Percentiles rank a stretch among this genome's conserved stretches.
phyloP scores from a whole-genome alignment of 2,113 vertebrate genomes.

The Chamaea fasciata region DNA sequence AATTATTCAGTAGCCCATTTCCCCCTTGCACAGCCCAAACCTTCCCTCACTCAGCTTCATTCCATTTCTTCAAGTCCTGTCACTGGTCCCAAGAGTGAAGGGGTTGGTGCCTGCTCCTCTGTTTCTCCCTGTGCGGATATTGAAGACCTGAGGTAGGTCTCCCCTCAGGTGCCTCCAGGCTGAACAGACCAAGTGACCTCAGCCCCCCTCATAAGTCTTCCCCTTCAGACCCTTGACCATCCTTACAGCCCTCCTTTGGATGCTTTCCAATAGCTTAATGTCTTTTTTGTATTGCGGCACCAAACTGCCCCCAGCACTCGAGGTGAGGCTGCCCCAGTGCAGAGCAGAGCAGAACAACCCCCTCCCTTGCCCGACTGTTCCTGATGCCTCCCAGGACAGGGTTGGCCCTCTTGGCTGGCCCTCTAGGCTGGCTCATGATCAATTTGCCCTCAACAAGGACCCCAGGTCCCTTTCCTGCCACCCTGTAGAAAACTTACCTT shows the following conservation, averaged over 20 bases:
- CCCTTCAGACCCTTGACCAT: neutral
- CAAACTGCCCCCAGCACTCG: accelerated
- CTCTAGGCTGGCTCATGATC: neutral
- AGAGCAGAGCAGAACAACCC: neutral
- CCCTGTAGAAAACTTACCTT: neutral
- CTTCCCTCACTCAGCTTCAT: neutral
- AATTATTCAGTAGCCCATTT: too few relatives aligned
- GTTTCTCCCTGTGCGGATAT: accelerated
- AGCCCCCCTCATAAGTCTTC: accelerated
- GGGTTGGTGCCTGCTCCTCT: neutral
- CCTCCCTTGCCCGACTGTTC: accelerated
- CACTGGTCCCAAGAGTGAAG: neutral
- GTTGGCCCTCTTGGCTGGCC: accelerated
- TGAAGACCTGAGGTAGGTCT: neutral
- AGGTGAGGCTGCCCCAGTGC: accelerated
- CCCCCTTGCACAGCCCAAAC: too few relatives aligned
- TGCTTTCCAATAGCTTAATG: accelerated
- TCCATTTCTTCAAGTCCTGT: accelerated
- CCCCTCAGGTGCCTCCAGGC: neutral
- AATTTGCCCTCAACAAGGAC: accelerated
- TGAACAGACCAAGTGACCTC: neutral
- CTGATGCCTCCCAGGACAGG: accelerated
- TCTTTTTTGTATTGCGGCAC: neutral
- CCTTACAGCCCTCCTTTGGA: neutral
- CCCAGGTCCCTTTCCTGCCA: neutral